phyloP scores from a whole-genome alignment of 2,797 vertebrate species.

The Cynodonichthys magdalenae region DNA sequence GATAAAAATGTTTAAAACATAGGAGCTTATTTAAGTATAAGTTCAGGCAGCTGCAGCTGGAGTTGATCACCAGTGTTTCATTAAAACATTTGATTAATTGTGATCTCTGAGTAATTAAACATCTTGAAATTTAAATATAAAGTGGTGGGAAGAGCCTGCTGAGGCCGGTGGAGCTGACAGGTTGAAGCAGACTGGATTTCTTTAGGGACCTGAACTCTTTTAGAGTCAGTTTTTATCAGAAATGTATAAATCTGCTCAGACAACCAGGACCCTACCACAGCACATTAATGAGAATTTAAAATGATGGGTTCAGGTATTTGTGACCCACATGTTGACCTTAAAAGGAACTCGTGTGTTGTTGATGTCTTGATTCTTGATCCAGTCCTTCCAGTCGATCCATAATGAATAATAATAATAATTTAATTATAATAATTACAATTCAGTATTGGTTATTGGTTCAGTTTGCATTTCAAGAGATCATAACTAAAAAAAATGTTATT shows the following conservation, averaged over 20 bases:
- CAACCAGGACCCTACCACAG: neutral
- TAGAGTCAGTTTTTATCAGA: neutral
- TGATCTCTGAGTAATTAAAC: neutral
- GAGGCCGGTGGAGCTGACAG: neutral
- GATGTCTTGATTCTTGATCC: too few relatives aligned
- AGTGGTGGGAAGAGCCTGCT: neutral
- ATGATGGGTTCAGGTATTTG: too few relatives aligned
- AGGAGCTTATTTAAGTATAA: constrained; percentile 3
- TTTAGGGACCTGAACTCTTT: neutral
- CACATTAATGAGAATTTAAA: neutral
- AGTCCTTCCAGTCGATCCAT: too few relatives aligned
- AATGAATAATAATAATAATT: too few relatives aligned
- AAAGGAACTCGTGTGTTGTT: too few relatives aligned
- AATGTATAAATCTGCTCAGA: neutral
- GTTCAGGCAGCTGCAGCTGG: too few relatives aligned
- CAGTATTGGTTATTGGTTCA: too few relatives aligned
- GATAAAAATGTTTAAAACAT: constrained; percentile 20
- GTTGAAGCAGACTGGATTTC: neutral
- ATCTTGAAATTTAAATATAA: neutral
- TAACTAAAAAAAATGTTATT: too few relatives aligned
- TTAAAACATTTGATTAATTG: constrained; percentile 3
- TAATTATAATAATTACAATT: too few relatives aligned
- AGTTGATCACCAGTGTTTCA: neutral
- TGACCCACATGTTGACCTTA: too few relatives aligned
- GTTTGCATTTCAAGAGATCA: too few relatives aligned